Percentiles rank a stretch among this genome's conserved stretches.
Evolutionary conservation across 1,140 invertebrate genomes (phyloP).

Genomic region (Saccostrea cuccullata): DNA sequence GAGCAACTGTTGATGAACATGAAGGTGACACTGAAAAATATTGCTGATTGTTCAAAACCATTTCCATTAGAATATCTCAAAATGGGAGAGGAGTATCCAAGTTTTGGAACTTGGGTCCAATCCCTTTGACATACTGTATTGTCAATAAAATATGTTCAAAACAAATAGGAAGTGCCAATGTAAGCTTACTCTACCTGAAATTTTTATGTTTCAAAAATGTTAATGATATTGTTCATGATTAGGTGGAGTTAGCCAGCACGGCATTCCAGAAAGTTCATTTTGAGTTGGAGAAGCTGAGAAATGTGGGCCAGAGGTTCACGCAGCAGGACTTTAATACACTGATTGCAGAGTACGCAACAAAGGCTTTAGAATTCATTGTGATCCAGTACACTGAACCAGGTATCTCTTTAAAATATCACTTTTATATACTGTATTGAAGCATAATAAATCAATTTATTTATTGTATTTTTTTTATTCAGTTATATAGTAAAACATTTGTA

Average conservation of each 20-base stretch:
- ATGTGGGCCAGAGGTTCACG: slow-evolving; percentile 57
- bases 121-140: no score
- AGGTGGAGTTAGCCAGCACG: slow-evolving; percentile 73
- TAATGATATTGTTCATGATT: not conserved
- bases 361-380: slow-evolving; percentile 73
- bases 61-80: no score
- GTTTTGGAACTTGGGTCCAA: no score
- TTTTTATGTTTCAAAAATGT: no score
- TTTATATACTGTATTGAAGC: not conserved
- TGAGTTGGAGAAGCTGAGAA: slow-evolving; percentile 64
- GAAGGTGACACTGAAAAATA: slow-evolving; percentile 63
- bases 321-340: slow-evolving; percentile 72
- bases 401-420: not conserved
- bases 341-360: slow-evolving; percentile 72
- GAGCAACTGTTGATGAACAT: slow-evolving; percentile 79
- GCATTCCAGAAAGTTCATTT: slow-evolving; percentile 68
- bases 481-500: no score
- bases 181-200: no score
- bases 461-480: no score
- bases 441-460: no score
- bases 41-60: no score
- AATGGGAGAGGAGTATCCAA: no score
- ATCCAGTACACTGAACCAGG: slow-evolving; percentile 48
- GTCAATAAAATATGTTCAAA: no score
- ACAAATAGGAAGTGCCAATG: no score